A percentile compares a stretch with the other conserved stretches of the same genome.
Conservation (phyloP, 1,140 invertebrate species). For the Tetragnatha versicolor region DNA sequence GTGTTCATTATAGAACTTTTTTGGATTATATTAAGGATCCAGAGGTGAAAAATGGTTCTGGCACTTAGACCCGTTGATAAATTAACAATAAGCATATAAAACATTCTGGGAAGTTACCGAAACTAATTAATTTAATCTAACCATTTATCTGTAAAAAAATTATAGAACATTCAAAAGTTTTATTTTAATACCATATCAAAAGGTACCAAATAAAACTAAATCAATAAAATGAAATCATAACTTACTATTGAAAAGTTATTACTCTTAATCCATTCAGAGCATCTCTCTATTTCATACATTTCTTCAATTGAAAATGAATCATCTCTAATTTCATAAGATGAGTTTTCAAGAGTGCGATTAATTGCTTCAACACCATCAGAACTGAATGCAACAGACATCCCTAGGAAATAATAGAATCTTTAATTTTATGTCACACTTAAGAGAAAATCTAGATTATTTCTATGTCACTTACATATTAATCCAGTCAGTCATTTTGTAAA, state of each 20-base stretch:
- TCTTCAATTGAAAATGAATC: conserved; percentile 10
- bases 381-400: conserved; percentile 27
- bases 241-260: conserved; percentile 44
- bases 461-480: neutral
- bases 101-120: too few relatives aligned
- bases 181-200: neutral
- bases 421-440: neutral
- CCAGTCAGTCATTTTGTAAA: neutral
- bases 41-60: too few relatives aligned
- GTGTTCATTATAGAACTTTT: too few relatives aligned
- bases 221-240: neutral
- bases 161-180: neutral
- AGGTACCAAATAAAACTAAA: neutral
- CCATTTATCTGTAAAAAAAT: neutral
- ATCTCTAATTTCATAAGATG: neutral
- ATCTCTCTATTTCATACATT: conserved; percentile 32
- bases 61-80: too few relatives aligned
- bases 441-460: neutral
- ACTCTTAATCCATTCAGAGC: conserved; percentile 27
- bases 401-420: conserved; percentile 14
- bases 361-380: conserved; percentile 17
- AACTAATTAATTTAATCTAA: neutral
- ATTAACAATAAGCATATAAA: too few relatives aligned
- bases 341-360: neutral
- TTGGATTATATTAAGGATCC: too few relatives aligned